Conservation (phyloP, 2,113 vertebrate genomes). For the Centropus unirufus region DNA sequence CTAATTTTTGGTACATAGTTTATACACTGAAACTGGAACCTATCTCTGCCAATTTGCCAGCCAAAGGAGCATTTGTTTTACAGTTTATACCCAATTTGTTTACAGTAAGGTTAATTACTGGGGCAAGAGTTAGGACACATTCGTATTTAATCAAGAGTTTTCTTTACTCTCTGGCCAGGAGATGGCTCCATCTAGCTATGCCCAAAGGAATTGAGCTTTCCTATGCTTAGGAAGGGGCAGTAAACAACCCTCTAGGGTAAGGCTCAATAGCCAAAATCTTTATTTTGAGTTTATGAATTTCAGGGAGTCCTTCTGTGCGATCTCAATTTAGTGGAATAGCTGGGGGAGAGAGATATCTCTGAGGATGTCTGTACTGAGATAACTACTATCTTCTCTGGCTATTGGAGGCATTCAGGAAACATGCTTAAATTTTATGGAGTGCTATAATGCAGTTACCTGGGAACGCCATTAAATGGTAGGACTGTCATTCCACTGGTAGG, state of each 20-base stretch:
- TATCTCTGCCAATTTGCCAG: not conserved
- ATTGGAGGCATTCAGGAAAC: too few relatives aligned
- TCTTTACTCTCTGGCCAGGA: conserved; percentile 36
- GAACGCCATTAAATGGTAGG: not conserved
- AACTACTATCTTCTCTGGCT: not conserved
- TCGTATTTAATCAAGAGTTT: not conserved
- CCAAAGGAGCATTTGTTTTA: not conserved
- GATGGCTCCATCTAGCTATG: conserved; percentile 48
- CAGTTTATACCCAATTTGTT: not conserved
- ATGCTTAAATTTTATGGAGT: not conserved
- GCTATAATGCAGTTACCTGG: not conserved
- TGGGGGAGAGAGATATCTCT: not conserved
- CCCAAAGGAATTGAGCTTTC: not conserved
- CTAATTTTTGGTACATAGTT: not conserved
- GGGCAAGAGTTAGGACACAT: not conserved
- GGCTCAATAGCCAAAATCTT: not conserved
- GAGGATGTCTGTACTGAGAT: not conserved
- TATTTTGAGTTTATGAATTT: not conserved
- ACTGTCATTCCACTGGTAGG: not conserved
- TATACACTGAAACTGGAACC: not conserved
- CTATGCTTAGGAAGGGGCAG: not conserved
- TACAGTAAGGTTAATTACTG: not conserved
- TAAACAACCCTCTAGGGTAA: not conserved
- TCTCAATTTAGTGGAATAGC: not conserved
- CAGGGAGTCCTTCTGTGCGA: not conserved